These are phyloP conservation scores for Aromia moschata DNA, from an alignment of 2,888 invertebrate species.

Conservation along the genomic window DNA sequence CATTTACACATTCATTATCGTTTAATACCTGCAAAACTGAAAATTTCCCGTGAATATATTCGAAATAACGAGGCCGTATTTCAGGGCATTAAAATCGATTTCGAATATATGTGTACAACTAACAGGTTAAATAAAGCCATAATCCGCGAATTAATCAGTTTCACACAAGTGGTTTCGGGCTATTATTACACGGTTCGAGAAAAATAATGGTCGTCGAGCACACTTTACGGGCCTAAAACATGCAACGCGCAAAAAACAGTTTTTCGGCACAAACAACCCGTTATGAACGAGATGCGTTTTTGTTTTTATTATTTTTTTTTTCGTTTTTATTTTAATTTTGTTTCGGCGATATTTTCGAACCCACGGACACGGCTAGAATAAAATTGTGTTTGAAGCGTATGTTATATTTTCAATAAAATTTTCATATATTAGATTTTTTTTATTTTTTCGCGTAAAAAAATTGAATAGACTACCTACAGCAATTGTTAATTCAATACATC, in stretches of 20 bases:
- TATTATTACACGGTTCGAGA: slow-evolving; percentile 30
- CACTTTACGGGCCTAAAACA: not conserved
- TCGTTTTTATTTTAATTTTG: not conserved
- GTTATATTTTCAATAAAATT: not conserved
- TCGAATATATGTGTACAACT: slow-evolving; percentile 11
- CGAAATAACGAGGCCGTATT: too few species aligned
- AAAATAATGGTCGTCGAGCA: slow-evolving; percentile 19
- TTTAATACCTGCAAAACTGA: not conserved
- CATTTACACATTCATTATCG: not conserved
- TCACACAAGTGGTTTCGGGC: slow-evolving; percentile 35
- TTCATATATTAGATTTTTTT: not conserved
- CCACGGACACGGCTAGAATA: not conserved
- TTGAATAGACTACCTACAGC: too few species aligned
- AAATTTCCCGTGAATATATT: not conserved
- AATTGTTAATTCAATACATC: too few species aligned
- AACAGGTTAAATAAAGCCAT: slow-evolving; percentile 33
- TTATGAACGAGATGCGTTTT: too few species aligned
- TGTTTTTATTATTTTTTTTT: too few species aligned
- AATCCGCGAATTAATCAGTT: slow-evolving; percentile 38
- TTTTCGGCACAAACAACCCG: not conserved
- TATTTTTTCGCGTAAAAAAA: too few species aligned
- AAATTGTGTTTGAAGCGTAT: not conserved
- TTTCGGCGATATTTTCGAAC: not conserved
- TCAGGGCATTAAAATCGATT: not conserved
- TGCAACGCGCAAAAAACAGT: not conserved